These are phyloP conservation scores for Notodonta dromedarius DNA, from an alignment of 2,888 invertebrate species.

Conservation along the genomic window DNA sequence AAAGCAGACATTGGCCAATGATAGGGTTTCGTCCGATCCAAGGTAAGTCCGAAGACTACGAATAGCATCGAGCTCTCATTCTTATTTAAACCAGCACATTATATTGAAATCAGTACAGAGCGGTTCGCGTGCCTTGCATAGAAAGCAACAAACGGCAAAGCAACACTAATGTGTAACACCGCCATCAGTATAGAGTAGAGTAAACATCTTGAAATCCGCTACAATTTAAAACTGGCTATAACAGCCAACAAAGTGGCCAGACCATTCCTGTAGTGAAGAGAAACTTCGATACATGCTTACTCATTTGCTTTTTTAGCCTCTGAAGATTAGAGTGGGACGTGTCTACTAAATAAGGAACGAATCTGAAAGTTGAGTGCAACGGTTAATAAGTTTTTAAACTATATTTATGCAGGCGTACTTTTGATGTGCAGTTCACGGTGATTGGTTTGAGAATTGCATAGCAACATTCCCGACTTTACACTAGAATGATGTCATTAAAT, in stretches of 20 bases:
- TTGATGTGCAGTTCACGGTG: no score
- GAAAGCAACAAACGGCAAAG: neutral
- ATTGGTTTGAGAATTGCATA: no score
- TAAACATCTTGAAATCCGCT: constrained; percentile 5
- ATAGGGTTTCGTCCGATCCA: no score
- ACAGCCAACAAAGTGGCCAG: neutral
- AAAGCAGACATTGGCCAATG: neutral
- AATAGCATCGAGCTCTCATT: neutral
- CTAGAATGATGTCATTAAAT: no score
- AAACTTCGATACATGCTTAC: neutral
- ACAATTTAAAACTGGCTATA: neutral
- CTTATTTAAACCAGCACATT: neutral
- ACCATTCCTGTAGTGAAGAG: neutral
- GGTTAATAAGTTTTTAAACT: neutral
- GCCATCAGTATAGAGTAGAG: neutral
- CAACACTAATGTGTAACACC: neutral
- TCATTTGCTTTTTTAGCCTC: neutral
- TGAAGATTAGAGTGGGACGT: neutral
- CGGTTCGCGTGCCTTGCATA: constrained; percentile 1
- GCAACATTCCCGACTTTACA: no score
- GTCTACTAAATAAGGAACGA: neutral
- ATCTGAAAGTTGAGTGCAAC: neutral
- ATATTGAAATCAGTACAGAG: constrained; percentile 4
- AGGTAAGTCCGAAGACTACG: neutral
- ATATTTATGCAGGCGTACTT: neutral